phyloP scores from a whole-genome alignment of 2,113 vertebrate genomes.

The Mesitornis unicolor region DNA sequence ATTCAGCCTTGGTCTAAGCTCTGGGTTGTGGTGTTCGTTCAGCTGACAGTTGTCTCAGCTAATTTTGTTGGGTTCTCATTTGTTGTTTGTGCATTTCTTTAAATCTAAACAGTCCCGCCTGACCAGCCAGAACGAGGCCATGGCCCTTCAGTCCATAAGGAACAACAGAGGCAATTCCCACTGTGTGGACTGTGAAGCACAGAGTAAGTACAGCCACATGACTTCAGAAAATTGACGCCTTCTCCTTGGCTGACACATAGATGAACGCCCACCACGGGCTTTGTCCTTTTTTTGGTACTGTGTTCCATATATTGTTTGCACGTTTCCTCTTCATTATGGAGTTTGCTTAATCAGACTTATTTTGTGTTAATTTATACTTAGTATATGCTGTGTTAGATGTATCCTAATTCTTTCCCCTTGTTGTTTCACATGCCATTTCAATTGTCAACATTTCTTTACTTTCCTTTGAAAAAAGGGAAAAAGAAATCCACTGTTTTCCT shows the following conservation, averaged over 20 bases:
- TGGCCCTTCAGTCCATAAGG: conserved; percentile 92
- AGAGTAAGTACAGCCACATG: conserved; percentile 77
- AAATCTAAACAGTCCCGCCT: conserved; percentile 82
- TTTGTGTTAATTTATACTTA: not conserved
- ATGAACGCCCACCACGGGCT: not conserved
- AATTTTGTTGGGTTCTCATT: not conserved
- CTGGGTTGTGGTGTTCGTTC: accelerated
- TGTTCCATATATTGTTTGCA: not conserved
- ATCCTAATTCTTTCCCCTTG: not conserved
- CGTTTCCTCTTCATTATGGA: not conserved
- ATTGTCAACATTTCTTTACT: not conserved
- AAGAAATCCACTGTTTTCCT: not conserved
- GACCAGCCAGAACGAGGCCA: conserved; percentile 92
- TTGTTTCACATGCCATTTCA: not conserved
- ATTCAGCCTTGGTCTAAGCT: not conserved
- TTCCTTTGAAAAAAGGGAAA: not conserved
- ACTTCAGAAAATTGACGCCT: not conserved
- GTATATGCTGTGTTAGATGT: not conserved
- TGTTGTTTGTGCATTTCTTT: not conserved
- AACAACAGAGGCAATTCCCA: conserved; percentile 88
- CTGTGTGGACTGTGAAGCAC: conserved; percentile 93
- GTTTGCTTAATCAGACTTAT: not conserved
- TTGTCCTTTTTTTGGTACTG: not conserved
- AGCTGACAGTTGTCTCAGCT: not conserved
- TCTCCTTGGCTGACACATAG: not conserved